A percentile compares a stretch with the other conserved stretches of the same genome.
Evolutionary conservation across 2,888 invertebrate genomes (phyloP).

Genomic region (Gasteruption jaculator): DNA sequence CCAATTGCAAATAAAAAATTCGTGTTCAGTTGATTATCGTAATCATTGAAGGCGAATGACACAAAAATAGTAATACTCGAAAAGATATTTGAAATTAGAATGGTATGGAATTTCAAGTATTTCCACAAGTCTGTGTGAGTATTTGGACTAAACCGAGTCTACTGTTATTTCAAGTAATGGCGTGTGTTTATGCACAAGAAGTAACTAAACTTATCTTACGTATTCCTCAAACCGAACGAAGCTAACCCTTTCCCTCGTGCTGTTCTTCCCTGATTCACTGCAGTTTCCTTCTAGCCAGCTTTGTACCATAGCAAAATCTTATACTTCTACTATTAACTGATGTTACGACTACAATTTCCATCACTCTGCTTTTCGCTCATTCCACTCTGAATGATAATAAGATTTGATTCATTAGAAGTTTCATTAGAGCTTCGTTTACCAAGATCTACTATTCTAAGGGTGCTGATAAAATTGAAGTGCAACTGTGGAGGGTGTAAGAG

Average conservation of each 20-base stretch:
- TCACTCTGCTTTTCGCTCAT: slow-evolving; percentile 21
- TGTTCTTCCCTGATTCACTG: slow-evolving; percentile 10
- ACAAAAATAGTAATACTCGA: too few relatives aligned
- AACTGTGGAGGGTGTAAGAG: slow-evolving; percentile 15
- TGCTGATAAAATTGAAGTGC: too few relatives aligned
- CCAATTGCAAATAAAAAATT: too few relatives aligned
- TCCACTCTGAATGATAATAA: slow-evolving; percentile 41
- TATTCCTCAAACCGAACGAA: slow-evolving; percentile 32
- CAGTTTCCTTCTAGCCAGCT: slow-evolving; percentile 8
- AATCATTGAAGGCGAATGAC: too few relatives aligned
- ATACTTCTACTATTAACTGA: slow-evolving; percentile 4
- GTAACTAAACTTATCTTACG: slow-evolving; percentile 40
- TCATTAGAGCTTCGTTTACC: slow-evolving; percentile 44
- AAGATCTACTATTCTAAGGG: slow-evolving; percentile 22
- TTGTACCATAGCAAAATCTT: not conserved
- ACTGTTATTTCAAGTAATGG: slow-evolving; percentile 38
- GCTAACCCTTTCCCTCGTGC: slow-evolving; percentile 23
- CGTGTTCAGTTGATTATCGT: too few relatives aligned
- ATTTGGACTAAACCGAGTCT: slow-evolving; percentile 22
- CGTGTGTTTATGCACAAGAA: slow-evolving; percentile 41
- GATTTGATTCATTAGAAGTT: slow-evolving; percentile 46
- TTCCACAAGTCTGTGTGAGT: slow-evolving; percentile 19
- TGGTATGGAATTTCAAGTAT: too few relatives aligned
- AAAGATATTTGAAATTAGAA: too few relatives aligned
- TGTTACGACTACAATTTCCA: slow-evolving; percentile 19